Evolutionary conservation across 2,113 vertebrate species (phyloP).

Genomic region (Okapia johnstoni): DNA sequence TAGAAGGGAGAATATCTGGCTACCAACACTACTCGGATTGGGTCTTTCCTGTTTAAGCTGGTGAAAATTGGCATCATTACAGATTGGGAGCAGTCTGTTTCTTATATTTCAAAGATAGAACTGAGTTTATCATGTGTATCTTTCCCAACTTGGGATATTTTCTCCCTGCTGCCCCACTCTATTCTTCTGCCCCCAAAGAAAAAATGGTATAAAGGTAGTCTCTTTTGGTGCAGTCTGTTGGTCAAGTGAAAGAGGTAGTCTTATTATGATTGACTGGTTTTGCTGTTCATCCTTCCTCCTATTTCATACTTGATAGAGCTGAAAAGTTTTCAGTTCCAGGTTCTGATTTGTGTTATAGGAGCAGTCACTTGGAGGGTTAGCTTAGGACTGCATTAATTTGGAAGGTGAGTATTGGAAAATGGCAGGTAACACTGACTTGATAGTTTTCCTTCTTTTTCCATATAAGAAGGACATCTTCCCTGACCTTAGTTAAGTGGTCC

Average conservation of each 20-base stretch:
- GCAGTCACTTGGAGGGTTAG: neutral
- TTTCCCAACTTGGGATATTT: neutral
- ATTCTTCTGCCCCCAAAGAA: neutral
- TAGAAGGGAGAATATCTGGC: neutral
- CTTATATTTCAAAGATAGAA: constrained; percentile 47
- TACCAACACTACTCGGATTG: neutral
- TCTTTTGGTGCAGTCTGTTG: neutral
- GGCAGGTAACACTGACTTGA: constrained; percentile 14
- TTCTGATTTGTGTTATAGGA: constrained; percentile 41
- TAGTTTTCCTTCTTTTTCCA: constrained; percentile 15
- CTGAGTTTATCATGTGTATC: constrained; percentile 26
- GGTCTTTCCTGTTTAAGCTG: neutral
- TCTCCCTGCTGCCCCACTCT: neutral
- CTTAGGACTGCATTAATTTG: neutral
- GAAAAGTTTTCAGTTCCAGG: constrained; percentile 39
- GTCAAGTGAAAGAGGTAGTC: constrained; percentile 24
- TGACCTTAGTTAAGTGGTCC: neutral
- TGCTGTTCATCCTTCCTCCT: constrained; percentile 27
- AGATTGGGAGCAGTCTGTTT: constrained; percentile 5
- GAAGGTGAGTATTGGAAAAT: neutral
- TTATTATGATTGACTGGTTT: constrained; percentile 23
- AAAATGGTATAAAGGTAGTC: neutral
- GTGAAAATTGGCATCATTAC: neutral
- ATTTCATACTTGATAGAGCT: constrained; percentile 60
- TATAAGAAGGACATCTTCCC: neutral